Evolutionary conservation across 2,888 invertebrate species (phyloP).

Genomic region (Homarus gammarus): DNA sequence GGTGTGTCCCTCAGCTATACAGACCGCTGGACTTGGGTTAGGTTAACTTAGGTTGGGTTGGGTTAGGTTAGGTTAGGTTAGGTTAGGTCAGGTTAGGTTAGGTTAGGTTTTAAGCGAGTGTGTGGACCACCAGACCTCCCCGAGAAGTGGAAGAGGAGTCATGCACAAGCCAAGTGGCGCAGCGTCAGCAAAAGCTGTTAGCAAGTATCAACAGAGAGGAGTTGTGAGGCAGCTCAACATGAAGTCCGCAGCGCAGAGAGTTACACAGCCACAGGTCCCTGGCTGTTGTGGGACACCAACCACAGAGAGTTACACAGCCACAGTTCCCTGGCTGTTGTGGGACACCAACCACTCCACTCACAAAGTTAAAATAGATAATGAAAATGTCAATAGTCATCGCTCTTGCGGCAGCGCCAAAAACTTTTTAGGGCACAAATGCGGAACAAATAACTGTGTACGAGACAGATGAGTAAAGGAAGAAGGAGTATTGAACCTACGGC

Average conservation of each 20-base stretch:
- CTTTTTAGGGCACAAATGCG: background rate
- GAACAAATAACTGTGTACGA: background rate
- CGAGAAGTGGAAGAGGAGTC: background rate
- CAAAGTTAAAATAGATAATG: background rate
- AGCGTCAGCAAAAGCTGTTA: background rate
- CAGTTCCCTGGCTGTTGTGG: background rate
- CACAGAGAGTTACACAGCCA: background rate
- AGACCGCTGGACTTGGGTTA: too few species aligned
- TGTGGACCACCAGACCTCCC: background rate
- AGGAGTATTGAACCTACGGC: background rate
- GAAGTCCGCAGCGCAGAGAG: too few species aligned
- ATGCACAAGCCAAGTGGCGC: too few species aligned
- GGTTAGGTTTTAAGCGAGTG: too few species aligned
- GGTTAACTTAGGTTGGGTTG: background rate
- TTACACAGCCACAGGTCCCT: background rate
- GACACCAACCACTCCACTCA: background rate
- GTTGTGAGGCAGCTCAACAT: too few species aligned
- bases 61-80: background rate
- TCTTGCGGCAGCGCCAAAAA: background rate
- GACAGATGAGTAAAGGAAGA: background rate
- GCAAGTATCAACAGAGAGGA: too few species aligned
- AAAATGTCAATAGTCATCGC: background rate
- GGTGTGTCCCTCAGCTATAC: too few species aligned
- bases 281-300: background rate
- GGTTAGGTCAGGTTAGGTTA: conserved; percentile 3